Conservation (phyloP, 2,888 invertebrate genomes). For the Sesia bembeciformis region DNA sequence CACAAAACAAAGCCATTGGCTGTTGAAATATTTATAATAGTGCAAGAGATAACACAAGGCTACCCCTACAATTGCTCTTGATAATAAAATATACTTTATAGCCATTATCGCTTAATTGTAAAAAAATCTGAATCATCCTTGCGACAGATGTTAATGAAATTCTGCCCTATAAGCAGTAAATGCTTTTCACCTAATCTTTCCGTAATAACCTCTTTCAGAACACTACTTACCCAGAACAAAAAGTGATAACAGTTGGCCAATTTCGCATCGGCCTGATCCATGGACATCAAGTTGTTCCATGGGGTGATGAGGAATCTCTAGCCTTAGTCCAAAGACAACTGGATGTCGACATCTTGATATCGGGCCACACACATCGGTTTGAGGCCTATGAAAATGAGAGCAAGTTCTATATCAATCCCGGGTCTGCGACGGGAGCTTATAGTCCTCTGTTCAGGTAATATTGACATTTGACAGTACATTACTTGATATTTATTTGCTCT, state of each 20-base stretch:
- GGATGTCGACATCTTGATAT: slow-evolving; percentile 98
- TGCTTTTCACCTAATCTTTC: too few species aligned
- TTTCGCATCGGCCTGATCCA: slow-evolving; percentile 98
- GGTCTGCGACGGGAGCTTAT: slow-evolving; percentile 98
- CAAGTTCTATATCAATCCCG: slow-evolving; percentile 99
- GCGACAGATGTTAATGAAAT: too few species aligned
- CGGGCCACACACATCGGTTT: slow-evolving; percentile 98
- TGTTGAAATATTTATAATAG: too few species aligned
- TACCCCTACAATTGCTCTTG: too few species aligned
- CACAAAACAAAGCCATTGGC: too few species aligned
- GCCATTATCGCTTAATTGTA: too few species aligned
- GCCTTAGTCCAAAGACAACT: slow-evolving; percentile 96
- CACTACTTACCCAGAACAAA: slow-evolving; percentile 95
- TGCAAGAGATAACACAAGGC: too few species aligned
- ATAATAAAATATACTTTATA: too few species aligned
- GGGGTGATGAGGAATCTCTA: slow-evolving; percentile 95
- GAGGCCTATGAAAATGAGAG: slow-evolving; percentile 99
- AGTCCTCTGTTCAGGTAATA: slow-evolving; percentile 91
- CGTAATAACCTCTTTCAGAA: slow-evolving; percentile 75
- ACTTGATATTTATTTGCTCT: not conserved
- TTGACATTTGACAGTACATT: not conserved
- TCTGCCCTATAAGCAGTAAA: too few species aligned
- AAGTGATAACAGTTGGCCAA: slow-evolving; percentile 98
- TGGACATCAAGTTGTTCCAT: slow-evolving; percentile 98
- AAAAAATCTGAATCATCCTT: too few species aligned